Evolutionary conservation across 64 coral and sea anemone genomes (phyloP).

Genomic region (Actinia tenebrosa): DNA sequence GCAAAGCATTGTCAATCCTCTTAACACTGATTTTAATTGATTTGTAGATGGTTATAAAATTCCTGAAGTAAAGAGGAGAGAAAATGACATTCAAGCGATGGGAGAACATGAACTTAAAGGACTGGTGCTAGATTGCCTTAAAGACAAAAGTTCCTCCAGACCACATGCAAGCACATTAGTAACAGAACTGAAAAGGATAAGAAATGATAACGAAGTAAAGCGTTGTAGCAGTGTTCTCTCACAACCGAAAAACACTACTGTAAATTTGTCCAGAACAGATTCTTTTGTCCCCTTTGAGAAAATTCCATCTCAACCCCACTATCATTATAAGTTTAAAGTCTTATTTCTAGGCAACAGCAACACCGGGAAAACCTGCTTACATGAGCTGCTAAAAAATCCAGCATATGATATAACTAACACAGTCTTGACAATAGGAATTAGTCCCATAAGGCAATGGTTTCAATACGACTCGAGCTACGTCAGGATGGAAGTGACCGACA

Average conservation of each 20-base stretch:
- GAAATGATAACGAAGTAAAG: not conserved
- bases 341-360: not conserved
- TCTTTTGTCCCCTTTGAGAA: not conserved
- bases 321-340: constrained; percentile 10
- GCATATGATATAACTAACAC: not conserved
- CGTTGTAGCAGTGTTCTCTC: not conserved
- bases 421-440: not conserved
- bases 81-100: constrained; percentile 26
- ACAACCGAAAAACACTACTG: not conserved
- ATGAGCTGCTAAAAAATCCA: constrained; percentile 11
- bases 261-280: not conserved
- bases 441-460: not conserved
- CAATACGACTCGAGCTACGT: not conserved
- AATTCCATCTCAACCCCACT: not conserved
- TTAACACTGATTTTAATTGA: not conserved
- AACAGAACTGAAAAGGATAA: not conserved
- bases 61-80: constrained; percentile 12
- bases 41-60: constrained; percentile 22
- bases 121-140: constrained; percentile 22
- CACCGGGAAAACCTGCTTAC: constrained; percentile 23
- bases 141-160: constrained; percentile 11
- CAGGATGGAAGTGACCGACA: constrained; percentile 18
- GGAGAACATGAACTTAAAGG: constrained; percentile 13
- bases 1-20: not conserved
- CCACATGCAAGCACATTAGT: constrained; percentile 17